A percentile compares a stretch with the other conserved stretches of the same genome.
These are phyloP conservation scores for Orcinus orca DNA, from an alignment of 2,113 vertebrate genomes.

Conservation along the genomic window DNA sequence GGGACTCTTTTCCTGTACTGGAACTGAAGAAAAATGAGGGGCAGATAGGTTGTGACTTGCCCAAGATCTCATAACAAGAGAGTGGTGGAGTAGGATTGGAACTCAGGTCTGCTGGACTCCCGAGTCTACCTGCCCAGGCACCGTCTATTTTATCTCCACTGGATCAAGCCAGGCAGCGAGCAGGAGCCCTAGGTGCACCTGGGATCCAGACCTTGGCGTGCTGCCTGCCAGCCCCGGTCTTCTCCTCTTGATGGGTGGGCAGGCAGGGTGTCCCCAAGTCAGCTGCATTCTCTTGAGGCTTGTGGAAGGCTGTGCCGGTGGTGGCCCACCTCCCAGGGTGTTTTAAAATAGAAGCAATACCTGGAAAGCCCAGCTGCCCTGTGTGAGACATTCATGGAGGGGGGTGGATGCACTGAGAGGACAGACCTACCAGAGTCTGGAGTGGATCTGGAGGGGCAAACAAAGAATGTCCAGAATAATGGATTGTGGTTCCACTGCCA, in stretches of 20 bases:
- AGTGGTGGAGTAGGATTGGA: neutral
- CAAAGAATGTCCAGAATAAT: too few species aligned
- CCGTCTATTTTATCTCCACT: neutral
- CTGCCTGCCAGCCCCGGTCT: neutral
- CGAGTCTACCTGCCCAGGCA: neutral
- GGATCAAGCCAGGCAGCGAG: neutral
- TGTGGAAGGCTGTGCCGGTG: neutral
- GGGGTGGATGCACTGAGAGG: neutral
- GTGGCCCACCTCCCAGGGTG: constrained; percentile 2
- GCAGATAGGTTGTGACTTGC: neutral
- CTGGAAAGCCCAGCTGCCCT: constrained; percentile 45
- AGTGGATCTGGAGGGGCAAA: neutral
- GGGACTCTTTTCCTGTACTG: neutral
- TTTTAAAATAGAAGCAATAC: constrained; percentile 69
- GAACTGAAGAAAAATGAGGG: neutral
- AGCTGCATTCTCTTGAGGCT: neutral
- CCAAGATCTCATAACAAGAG: neutral
- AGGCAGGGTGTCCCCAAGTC: neutral
- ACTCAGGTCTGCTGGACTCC: neutral
- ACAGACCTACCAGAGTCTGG: neutral
- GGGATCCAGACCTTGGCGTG: neutral
- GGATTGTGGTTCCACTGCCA: neutral
- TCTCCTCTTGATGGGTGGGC: neutral
- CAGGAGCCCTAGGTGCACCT: neutral
- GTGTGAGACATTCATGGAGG: neutral